phyloP scores from a whole-genome alignment of 2,113 vertebrate species.

The Setophaga petechia region DNA sequence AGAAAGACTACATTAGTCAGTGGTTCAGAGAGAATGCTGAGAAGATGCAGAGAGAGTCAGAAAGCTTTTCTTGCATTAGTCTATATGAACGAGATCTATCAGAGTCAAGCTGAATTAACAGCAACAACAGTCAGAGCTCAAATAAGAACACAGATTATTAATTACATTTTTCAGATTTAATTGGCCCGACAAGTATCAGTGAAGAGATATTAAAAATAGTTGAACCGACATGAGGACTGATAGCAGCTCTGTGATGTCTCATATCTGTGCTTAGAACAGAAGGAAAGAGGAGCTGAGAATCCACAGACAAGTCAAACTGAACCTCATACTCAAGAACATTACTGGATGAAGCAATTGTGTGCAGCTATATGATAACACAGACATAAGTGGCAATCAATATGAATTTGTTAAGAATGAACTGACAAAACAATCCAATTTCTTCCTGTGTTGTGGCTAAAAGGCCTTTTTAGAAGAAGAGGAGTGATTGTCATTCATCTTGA shows the following conservation, averaged over 20 bases:
- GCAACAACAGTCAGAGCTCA: neutral
- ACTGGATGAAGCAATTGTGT: neutral
- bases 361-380: neutral
- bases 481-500: neutral
- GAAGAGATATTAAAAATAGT: neutral
- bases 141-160: neutral
- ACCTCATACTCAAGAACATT: neutral
- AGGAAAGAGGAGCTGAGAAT: neutral
- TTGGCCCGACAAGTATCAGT: neutral
- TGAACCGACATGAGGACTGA: neutral
- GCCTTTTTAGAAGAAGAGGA: neutral
- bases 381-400: neutral
- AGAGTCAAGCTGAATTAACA: neutral
- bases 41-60: neutral
- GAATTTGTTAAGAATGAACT: neutral
- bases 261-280: fast-evolving
- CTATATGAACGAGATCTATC: neutral
- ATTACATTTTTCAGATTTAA: neutral
- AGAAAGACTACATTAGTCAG: neutral
- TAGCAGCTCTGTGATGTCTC: neutral
- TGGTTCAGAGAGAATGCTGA: neutral
- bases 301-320: neutral
- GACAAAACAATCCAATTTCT: neutral
- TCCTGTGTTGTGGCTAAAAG: neutral
- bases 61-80: neutral